Percentiles rank a stretch among this genome's conserved stretches.
Conservation (phyloP, 2,888 invertebrate genomes). For the Anorthoa munda region DNA sequence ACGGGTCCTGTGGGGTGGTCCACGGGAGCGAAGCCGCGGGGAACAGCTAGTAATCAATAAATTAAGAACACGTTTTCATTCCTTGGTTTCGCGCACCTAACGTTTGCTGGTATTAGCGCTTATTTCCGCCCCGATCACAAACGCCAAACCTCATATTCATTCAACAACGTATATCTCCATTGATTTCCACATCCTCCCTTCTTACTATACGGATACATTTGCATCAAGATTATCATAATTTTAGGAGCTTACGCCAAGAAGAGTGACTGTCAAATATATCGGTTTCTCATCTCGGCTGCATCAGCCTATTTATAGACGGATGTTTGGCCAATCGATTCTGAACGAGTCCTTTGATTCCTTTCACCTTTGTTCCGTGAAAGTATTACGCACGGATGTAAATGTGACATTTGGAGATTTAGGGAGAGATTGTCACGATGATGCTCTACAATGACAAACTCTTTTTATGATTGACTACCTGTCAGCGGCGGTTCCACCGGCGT, state of each 20-base stretch:
- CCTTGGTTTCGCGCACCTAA: too few relatives aligned
- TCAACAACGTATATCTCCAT: constrained; percentile 6
- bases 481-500: too few relatives aligned
- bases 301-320: constrained; percentile 34
- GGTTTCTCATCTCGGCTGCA: constrained; percentile 31
- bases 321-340: constrained; percentile 42
- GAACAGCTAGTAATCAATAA: too few relatives aligned
- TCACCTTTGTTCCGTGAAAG: neutral
- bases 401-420: neutral
- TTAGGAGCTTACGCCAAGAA: constrained; percentile 33
- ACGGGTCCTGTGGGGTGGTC: too few relatives aligned
- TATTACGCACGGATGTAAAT: neutral
- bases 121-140: neutral
- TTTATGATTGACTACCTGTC: too few relatives aligned
- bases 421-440: neutral
- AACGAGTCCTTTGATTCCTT: constrained; percentile 11
- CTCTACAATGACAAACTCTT: too few relatives aligned
- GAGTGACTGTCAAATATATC: constrained; percentile 36
- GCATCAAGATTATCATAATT: constrained; percentile 39
- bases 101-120: too few relatives aligned
- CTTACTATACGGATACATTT: constrained; percentile 27
- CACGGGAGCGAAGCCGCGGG: too few relatives aligned
- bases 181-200: constrained; percentile 18
- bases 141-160: constrained; percentile 12
- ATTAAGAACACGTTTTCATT: too few relatives aligned